phyloP scores from a whole-genome alignment of 1,140 invertebrate genomes.

The Maconellicoccus hirsutus region DNA sequence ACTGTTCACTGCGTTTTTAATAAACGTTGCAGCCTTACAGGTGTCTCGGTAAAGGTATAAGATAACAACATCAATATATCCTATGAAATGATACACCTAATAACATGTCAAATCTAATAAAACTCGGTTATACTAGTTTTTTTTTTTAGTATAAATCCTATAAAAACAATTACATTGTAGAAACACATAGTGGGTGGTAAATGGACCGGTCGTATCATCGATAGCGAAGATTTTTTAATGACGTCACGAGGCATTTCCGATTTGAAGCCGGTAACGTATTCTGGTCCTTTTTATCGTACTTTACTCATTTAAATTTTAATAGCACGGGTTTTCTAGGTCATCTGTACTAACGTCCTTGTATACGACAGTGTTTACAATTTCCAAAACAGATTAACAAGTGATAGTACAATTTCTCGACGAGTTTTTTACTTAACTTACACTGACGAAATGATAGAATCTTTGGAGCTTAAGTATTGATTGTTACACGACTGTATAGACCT shows the following conservation, averaged over 20 bases:
- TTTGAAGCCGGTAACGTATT: neutral
- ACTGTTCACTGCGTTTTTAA: neutral
- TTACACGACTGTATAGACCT: neutral
- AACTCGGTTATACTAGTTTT: neutral
- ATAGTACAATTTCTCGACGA: neutral
- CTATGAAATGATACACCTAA: neutral
- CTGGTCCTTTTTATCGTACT: neutral
- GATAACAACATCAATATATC: neutral
- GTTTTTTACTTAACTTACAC: neutral
- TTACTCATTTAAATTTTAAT: neutral
- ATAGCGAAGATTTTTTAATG: neutral
- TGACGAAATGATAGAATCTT: neutral
- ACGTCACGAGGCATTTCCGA: conserved; percentile 6
- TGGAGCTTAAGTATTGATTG: neutral
- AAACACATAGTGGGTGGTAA: neutral
- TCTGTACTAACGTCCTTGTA: neutral
- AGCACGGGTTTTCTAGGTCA: conserved; percentile 2
- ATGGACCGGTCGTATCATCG: neutral
- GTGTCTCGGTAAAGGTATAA: neutral
- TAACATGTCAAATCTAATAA: neutral
- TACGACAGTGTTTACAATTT: neutral
- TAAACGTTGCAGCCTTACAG: neutral
- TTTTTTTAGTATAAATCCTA: neutral
- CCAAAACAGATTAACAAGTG: neutral
- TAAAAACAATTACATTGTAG: neutral